A percentile compares a stretch with the other conserved stretches of the same genome.
phyloP scores from a whole-genome alignment of 2,113 vertebrate genomes.

The Guaruba guarouba region DNA sequence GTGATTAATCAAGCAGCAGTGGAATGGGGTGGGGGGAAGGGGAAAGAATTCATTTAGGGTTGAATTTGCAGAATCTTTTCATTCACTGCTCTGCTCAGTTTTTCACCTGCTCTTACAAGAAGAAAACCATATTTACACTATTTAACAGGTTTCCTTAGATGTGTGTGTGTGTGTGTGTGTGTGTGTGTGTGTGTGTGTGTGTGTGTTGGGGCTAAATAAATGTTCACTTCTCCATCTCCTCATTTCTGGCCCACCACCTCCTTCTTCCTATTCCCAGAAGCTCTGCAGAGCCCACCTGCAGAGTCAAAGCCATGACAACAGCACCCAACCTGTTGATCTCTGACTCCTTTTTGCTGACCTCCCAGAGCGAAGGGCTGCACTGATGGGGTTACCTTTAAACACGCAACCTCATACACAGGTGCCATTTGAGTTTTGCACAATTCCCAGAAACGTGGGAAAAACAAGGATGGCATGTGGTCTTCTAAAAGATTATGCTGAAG shows the following conservation, averaged over 20 bases:
- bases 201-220: not conserved
- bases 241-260: not conserved
- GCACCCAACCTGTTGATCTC: not conserved
- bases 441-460: not conserved
- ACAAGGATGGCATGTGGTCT: not conserved
- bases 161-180: not conserved
- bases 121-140: not conserved
- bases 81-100: not conserved
- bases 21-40: not conserved
- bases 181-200: too few relatives aligned
- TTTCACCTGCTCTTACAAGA: not conserved
- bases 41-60: not conserved
- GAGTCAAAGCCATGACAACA: not conserved
- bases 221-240: not conserved
- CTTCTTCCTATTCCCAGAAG: not conserved
- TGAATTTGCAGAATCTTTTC: not conserved
- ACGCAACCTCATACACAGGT: not conserved
- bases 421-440: not conserved
- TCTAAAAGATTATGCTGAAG: not conserved
- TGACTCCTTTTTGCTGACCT: not conserved
- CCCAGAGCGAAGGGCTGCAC: not conserved
- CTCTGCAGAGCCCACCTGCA: not conserved
- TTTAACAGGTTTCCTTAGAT: not conserved
- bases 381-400: not conserved
- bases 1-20: not conserved